A percentile compares a stretch with the other conserved stretches of the same genome.
Evolutionary conservation across 2,797 vertebrate species (phyloP).

Genomic region (Eptatretus atami): DNA sequence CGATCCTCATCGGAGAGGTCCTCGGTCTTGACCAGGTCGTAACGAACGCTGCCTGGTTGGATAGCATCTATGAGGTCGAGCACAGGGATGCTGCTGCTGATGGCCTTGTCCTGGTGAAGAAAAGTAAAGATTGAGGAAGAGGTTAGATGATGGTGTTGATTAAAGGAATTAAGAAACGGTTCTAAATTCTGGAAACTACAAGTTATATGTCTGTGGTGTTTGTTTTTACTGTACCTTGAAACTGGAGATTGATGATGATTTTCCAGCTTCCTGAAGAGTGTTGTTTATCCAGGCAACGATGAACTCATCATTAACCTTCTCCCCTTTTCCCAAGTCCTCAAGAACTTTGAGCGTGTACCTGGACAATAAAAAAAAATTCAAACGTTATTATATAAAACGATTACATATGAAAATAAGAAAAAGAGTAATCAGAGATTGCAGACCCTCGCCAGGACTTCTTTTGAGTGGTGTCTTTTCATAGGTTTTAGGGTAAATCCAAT

Average conservation of each 20-base stretch:
- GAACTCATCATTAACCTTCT: conserved; percentile 52
- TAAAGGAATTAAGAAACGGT: too few species aligned
- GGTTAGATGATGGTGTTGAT: too few species aligned
- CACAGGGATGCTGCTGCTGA: conserved; percentile 46
- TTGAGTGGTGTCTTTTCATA: too few species aligned
- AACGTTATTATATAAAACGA: neutral
- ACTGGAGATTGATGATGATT: conserved; percentile 42
- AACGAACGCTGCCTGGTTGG: conserved; percentile 56
- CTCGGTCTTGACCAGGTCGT: conserved; percentile 45
- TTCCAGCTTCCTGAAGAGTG: conserved; percentile 34
- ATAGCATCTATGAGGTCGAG: conserved; percentile 81
- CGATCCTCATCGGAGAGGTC: conserved; percentile 37
- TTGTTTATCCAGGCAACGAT: conserved; percentile 70
- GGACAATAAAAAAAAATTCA: conserved; percentile 5
- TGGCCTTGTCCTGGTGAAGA: conserved; percentile 34
- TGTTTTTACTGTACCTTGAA: conserved; percentile 57
- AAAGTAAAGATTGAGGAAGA: neutral
- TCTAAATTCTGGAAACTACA: too few species aligned
- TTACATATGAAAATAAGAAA: neutral
- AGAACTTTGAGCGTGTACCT: conserved; percentile 74
- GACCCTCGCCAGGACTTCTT: too few species aligned
- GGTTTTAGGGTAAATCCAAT: too few species aligned
- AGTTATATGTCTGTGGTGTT: too few species aligned
- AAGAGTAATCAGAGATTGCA: too few species aligned
- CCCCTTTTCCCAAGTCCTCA: conserved; percentile 42